These are phyloP conservation scores for Apodemus sylvaticus DNA, from an alignment of 2,113 vertebrate genomes.

Conservation along the genomic window DNA sequence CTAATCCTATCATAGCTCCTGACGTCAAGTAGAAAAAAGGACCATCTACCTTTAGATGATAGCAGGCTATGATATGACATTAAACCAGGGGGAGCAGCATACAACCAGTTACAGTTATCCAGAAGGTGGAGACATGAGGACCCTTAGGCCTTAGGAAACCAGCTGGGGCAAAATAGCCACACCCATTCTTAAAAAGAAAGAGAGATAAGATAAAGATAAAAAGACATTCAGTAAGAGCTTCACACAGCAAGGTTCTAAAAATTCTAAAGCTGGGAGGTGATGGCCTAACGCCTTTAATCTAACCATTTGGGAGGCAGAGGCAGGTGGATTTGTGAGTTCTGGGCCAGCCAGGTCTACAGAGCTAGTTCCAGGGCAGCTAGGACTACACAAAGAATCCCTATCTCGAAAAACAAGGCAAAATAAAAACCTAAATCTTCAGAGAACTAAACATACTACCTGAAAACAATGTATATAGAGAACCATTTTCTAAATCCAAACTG, in stretches of 20 bases:
- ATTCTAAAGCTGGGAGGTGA: neutral
- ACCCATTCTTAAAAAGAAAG: neutral
- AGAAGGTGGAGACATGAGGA: neutral
- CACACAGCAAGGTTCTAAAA: constrained; percentile 25
- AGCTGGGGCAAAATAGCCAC: neutral
- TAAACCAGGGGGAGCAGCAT: neutral
- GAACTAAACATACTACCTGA: constrained; percentile 7
- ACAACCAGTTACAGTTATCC: neutral
- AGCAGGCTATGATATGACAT: constrained; percentile 24
- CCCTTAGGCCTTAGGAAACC: neutral
- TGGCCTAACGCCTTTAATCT: neutral
- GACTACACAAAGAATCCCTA: neutral
- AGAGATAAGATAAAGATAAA: neutral
- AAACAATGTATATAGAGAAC: neutral
- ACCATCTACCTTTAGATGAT: neutral
- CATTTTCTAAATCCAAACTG: constrained; percentile 52
- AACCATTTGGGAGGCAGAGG: neutral
- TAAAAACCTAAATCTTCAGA: constrained; percentile 7
- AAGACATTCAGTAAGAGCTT: constrained; percentile 16
- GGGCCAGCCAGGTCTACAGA: neutral
- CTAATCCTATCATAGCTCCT: constrained; percentile 27
- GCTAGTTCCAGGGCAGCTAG: neutral
- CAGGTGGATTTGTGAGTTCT: neutral
- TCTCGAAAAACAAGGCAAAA: neutral
- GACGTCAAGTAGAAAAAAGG: neutral